Conservation (phyloP, 2,888 invertebrate genomes). For the Trisateles emortualis region DNA sequence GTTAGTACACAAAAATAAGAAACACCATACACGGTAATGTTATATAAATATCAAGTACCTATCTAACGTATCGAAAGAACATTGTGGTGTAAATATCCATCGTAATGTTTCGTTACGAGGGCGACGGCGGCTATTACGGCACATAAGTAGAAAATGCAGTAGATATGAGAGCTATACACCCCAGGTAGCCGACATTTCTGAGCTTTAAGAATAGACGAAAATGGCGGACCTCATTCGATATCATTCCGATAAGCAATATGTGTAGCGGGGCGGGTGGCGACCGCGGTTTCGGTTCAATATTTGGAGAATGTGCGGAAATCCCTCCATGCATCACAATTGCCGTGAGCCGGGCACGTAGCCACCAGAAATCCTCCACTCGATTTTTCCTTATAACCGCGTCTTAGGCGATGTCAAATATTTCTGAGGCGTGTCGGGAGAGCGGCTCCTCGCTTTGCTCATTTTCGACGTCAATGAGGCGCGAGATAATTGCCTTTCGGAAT, state of each 20-base stretch:
- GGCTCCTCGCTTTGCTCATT: slow-evolving; percentile 71
- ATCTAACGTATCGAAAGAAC: neutral
- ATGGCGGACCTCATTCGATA: slow-evolving; percentile 73
- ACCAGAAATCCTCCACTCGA: slow-evolving; percentile 71
- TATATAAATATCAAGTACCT: neutral
- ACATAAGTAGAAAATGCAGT: slow-evolving; percentile 56
- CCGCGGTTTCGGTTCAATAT: slow-evolving; percentile 70
- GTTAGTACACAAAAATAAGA: slow-evolving; percentile 13
- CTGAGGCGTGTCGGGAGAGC: slow-evolving; percentile 63
- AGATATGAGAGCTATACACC: slow-evolving; percentile 56
- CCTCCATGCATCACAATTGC: slow-evolving; percentile 78
- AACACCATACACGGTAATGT: neutral
- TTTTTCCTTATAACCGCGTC: slow-evolving; percentile 77
- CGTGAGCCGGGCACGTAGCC: slow-evolving; percentile 75
- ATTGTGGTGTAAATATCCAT: slow-evolving; percentile 12
- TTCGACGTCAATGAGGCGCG: slow-evolving; percentile 83
- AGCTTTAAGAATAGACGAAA: slow-evolving; percentile 66
- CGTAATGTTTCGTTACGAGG: slow-evolving; percentile 29
- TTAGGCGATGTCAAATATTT: slow-evolving; percentile 78
- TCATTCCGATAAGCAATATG: slow-evolving; percentile 77
- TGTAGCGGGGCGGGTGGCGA: slow-evolving; percentile 61
- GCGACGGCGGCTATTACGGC: slow-evolving; percentile 32
- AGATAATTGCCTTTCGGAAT: slow-evolving; percentile 84
- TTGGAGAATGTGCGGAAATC: slow-evolving; percentile 73
- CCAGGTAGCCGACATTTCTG: slow-evolving; percentile 64